A percentile compares a stretch with the other conserved stretches of the same genome.
These are phyloP conservation scores for Parambassis ranga DNA, from an alignment of 2,797 vertebrate genomes.

Conservation along the genomic window DNA sequence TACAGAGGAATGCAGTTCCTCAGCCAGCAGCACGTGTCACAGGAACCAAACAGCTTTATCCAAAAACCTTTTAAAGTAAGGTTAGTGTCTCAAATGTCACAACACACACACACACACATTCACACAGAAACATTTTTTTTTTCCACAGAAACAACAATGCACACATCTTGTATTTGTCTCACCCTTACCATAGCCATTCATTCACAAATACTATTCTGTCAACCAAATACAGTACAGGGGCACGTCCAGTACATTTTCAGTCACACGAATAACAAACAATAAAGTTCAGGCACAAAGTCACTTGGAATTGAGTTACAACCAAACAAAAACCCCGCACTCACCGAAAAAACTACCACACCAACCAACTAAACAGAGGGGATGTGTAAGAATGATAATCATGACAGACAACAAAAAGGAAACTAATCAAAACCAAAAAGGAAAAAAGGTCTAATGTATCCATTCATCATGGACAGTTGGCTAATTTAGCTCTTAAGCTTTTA, in stretches of 20 bases:
- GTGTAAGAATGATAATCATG: conserved; percentile 86
- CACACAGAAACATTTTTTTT: not conserved
- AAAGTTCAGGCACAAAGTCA: conserved; percentile 81
- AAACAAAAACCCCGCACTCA: conserved; percentile 77
- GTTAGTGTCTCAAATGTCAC: conserved; percentile 55
- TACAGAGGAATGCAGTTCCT: conserved; percentile 81
- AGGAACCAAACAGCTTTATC: conserved; percentile 75
- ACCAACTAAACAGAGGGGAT: conserved; percentile 80
- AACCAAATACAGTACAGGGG: conserved; percentile 45
- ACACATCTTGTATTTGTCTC: conserved; percentile 1
- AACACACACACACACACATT: conserved; percentile 16
- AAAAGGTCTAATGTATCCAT: conserved; percentile 54
- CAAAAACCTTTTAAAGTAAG: conserved; percentile 67
- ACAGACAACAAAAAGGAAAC: conserved; percentile 75
- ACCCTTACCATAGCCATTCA: conserved; percentile 18
- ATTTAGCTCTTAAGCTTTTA: conserved; percentile 56
- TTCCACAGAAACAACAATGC: conserved; percentile 27
- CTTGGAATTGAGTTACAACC: conserved; percentile 74
- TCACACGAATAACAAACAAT: conserved; percentile 71
- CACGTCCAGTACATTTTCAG: conserved; percentile 51
- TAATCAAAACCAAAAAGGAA: conserved; percentile 48
- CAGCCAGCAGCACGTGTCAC: conserved; percentile 78
- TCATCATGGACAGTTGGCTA: conserved; percentile 49
- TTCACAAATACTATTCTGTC: conserved; percentile 40
- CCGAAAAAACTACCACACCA: conserved; percentile 83